Percentiles rank a stretch among this genome's conserved stretches.
phyloP scores from a whole-genome alignment of 2,113 vertebrate species.

The Larimichthys crocea region DNA sequence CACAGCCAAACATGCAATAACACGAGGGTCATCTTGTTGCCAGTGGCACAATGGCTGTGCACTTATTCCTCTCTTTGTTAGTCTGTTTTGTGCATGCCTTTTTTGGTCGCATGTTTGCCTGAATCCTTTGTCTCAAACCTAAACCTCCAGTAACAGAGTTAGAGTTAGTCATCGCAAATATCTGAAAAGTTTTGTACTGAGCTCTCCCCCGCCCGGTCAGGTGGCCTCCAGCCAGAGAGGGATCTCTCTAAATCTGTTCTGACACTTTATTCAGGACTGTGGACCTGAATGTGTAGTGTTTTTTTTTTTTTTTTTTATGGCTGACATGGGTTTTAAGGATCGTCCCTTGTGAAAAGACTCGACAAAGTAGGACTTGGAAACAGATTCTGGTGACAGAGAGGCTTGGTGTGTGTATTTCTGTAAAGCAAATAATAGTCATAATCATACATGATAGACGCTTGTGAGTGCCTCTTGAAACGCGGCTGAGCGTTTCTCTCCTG shows the following conservation, averaged over 20 bases:
- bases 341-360: slow-evolving; percentile 46
- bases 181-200: slow-evolving; percentile 55
- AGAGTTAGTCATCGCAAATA: background rate
- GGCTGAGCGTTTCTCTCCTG: background rate
- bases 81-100: background rate
- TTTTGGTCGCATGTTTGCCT: slow-evolving; percentile 15
- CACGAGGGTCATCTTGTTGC: slow-evolving; percentile 23
- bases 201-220: background rate
- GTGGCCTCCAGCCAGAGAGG: slow-evolving; percentile 42
- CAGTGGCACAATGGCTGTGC: slow-evolving; percentile 6
- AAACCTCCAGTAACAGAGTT: too few species aligned
- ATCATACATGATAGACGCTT: slow-evolving; percentile 5
- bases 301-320: background rate
- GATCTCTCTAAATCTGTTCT: slow-evolving; percentile 60
- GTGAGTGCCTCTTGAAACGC: slow-evolving; percentile 14
- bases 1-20: background rate
- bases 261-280: slow-evolving; percentile 42
- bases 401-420: slow-evolving; percentile 28
- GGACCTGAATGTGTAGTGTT: slow-evolving; percentile 26
- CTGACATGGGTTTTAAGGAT: slow-evolving; percentile 50
- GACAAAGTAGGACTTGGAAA: slow-evolving; percentile 27
- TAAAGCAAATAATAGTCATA: slow-evolving; percentile 38
- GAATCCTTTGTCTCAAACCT: background rate
- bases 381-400: slow-evolving; percentile 20
- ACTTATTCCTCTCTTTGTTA: slow-evolving; percentile 1